Percentiles rank a stretch among this genome's conserved stretches.
Conservation (phyloP, 2,113 vertebrate genomes). For the Apaloderma vittatum region DNA sequence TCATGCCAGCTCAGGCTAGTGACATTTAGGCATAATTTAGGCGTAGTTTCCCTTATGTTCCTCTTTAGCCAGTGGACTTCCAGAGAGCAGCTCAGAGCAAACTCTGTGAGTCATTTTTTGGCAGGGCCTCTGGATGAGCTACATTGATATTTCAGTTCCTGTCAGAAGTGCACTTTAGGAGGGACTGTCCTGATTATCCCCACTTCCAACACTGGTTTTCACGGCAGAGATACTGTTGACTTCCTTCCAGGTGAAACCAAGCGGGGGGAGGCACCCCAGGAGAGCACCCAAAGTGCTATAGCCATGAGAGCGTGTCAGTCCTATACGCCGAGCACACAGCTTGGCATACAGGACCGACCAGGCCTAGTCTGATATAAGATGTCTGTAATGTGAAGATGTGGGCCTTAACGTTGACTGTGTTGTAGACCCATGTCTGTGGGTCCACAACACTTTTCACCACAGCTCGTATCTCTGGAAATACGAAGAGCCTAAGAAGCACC, state of each 20-base stretch:
- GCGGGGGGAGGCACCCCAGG: background rate
- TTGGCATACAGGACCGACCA: rapidly evolving
- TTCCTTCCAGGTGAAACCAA: background rate
- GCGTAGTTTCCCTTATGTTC: background rate
- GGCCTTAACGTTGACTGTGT: background rate
- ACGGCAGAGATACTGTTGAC: background rate
- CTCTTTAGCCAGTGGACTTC: background rate
- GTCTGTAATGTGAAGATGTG: background rate
- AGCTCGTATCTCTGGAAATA: background rate
- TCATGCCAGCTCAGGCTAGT: background rate
- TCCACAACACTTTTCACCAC: rapidly evolving
- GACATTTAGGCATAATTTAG: conserved; percentile 7
- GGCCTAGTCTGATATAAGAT: background rate
- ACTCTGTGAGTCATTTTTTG: background rate
- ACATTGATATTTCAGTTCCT: background rate
- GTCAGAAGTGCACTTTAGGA: background rate
- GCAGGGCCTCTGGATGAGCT: background rate
- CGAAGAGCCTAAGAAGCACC: background rate
- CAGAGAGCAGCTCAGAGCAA: conserved; percentile 7
- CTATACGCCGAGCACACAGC: too few species aligned
- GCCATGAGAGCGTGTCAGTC: rapidly evolving
- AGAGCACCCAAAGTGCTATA: background rate
- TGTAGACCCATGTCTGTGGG: background rate
- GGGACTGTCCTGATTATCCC: background rate
- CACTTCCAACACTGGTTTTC: background rate